Evolutionary conservation across 2,888 invertebrate genomes (phyloP).

Genomic region (Gerris lacustris): DNA sequence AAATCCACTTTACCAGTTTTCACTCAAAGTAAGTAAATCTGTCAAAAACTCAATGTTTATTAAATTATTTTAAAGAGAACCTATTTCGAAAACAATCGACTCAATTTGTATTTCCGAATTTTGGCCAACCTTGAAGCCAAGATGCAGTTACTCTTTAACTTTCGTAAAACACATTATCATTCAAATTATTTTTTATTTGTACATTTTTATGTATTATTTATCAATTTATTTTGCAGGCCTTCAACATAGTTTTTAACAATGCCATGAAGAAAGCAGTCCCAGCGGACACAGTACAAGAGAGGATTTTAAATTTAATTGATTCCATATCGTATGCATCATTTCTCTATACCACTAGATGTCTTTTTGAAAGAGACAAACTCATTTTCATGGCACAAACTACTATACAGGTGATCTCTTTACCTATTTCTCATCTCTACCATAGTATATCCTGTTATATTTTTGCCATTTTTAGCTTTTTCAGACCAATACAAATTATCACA

Average conservation of each 20-base stretch:
- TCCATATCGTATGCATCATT: slow-evolving; percentile 77
- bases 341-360: slow-evolving; percentile 75
- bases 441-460: no score
- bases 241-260: slow-evolving; percentile 79
- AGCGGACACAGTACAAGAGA: slow-evolving; percentile 54
- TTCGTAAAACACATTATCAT: no score
- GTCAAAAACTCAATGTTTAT: background rate
- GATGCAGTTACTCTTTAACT: no score
- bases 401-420: slow-evolving; percentile 49
- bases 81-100: no score
- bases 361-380: slow-evolving; percentile 84
- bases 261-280: slow-evolving; percentile 58
- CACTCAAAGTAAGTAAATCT: slow-evolving; percentile 50
- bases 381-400: slow-evolving; percentile 80
- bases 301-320: slow-evolving; percentile 69
- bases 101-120: no score
- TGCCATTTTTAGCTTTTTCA: no score
- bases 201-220: no score
- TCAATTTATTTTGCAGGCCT: slow-evolving; percentile 43
- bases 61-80: no score
- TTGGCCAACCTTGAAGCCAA: no score
- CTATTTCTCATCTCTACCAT: no score
- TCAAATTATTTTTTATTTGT: no score
- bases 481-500: no score
- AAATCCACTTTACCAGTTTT: slow-evolving; percentile 91